Conservation (phyloP, 2,797 vertebrate species). For the Poeciliopsis infans region DNA sequence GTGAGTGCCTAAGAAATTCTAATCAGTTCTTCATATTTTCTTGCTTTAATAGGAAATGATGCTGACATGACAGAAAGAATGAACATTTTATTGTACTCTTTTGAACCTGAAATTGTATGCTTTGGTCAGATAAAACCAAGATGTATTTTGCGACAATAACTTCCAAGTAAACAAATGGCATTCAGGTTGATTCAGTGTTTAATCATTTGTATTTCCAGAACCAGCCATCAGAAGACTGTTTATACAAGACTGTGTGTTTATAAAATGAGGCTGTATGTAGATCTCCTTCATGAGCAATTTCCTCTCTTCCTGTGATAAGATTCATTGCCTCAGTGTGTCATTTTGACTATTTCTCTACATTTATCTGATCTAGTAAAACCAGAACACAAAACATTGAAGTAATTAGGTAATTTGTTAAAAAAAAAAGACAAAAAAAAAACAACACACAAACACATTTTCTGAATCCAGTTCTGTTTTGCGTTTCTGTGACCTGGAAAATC, state of each 20-base stretch:
- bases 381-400: slow-evolving; percentile 41
- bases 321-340: slow-evolving; percentile 53
- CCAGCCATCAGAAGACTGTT: slow-evolving; percentile 42
- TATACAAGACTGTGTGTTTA: slow-evolving; percentile 18
- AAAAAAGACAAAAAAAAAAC: slow-evolving; percentile 4
- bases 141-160: neutral
- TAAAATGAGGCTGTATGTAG: slow-evolving; percentile 45
- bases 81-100: neutral
- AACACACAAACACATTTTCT: slow-evolving; percentile 4
- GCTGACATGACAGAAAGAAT: neutral
- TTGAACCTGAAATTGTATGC: neutral
- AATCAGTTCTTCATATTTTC: neutral
- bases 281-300: slow-evolving; percentile 72
- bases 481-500: slow-evolving; percentile 28
- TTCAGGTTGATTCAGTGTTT: slow-evolving; percentile 15
- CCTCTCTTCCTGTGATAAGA: slow-evolving; percentile 77
- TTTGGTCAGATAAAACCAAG: neutral
- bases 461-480: slow-evolving; percentile 19
- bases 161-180: neutral
- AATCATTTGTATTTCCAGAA: slow-evolving; percentile 21
- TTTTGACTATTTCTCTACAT: slow-evolving; percentile 48
- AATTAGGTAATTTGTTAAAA: slow-evolving; percentile 3
- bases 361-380: slow-evolving; percentile 68
- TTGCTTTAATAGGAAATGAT: neutral
- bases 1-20: neutral